Base-by-base conservation (phyloP, 2,113 vertebrate genomes). In the Campylomormyrus tamandua region DNA sequence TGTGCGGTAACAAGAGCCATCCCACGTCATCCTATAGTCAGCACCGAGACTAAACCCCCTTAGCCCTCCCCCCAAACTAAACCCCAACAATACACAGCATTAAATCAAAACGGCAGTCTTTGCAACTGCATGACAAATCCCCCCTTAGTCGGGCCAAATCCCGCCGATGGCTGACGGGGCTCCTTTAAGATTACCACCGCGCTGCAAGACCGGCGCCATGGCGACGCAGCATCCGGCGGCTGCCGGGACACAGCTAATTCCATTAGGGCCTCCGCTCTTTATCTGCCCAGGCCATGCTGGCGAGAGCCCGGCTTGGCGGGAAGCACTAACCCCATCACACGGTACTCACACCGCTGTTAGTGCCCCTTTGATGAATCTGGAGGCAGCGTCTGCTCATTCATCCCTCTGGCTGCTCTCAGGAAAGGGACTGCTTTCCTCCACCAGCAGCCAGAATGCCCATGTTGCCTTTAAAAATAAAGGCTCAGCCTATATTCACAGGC, bases 271-370 rank as follows among this genome's bases (percentile, higher is more conserved):
- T 46, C 80, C 87, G 56, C 50, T 86, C 66, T 88, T 90, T 89
- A 90, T 91, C 90, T 90, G 70, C 46, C 58, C 31, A 45, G 45
- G 83, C 62, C 88, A 53, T 17, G 10, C 88, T 5, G 66, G 42
- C 46, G 11, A 89, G 46, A 77, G 66, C 88, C 58, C 53, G 27
- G 27, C 31, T 66, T 87, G 66, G 50, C 1, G 19, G 48, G 46
- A 49, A 88, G 91, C 91, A 91, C 90, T 91, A 87, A 91, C 88
- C 91, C 91, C 53, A 53, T 93, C 91, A 92, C 91, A 77, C 24
- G 24, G 66, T 27, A 27, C 27, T 77, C 45, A 74, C 10, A 62
- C 91, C 45, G 39, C 91, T 87, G 52, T 92, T 91, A 87, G 91
- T 11, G 9, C 35, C 27, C n/a, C 13, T 19, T 77, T 58, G 31